A percentile compares a stretch with the other conserved stretches of the same genome.
Evolutionary conservation across 2,888 invertebrate species (phyloP).

Genomic region (Lumbricus terrestris): DNA sequence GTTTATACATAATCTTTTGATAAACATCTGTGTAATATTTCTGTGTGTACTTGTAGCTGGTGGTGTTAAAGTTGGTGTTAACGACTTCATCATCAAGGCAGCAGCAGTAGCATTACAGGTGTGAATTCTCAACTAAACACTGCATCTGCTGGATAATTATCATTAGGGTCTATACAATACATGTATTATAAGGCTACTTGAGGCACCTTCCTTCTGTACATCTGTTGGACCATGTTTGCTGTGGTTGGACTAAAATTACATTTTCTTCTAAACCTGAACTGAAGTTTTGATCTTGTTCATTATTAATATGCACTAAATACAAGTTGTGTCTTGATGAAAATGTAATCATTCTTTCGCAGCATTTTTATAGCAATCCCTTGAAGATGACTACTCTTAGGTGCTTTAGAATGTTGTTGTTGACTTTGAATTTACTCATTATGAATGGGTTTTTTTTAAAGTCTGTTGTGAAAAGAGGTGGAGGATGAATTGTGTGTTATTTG

Average conservation of each 20-base stretch:
- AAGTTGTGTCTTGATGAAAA: too few relatives aligned
- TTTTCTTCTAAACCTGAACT: background rate
- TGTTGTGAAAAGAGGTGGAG: background rate
- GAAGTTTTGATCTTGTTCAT: too few relatives aligned
- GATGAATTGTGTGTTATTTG: background rate
- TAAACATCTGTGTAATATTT: background rate
- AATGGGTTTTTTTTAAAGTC: background rate
- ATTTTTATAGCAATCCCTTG: too few relatives aligned
- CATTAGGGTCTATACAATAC: too few relatives aligned
- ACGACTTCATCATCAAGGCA: conserved; percentile 70
- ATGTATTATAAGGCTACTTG: background rate
- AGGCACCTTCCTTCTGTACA: background rate
- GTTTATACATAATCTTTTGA: too few relatives aligned
- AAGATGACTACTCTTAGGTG: background rate
- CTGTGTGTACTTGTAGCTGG: conserved; percentile 48
- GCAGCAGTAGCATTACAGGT: conserved; percentile 66
- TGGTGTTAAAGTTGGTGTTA: conserved; percentile 67
- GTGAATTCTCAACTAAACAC: background rate
- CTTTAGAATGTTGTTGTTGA: too few relatives aligned
- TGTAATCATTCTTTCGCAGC: too few relatives aligned
- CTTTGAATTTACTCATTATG: background rate
- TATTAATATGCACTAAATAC: too few relatives aligned
- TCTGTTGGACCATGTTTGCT: background rate
- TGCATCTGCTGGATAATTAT: background rate
- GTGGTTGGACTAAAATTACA: background rate